Conservation (phyloP, 2,113 vertebrate species). For the Amphiprion ocellaris region DNA sequence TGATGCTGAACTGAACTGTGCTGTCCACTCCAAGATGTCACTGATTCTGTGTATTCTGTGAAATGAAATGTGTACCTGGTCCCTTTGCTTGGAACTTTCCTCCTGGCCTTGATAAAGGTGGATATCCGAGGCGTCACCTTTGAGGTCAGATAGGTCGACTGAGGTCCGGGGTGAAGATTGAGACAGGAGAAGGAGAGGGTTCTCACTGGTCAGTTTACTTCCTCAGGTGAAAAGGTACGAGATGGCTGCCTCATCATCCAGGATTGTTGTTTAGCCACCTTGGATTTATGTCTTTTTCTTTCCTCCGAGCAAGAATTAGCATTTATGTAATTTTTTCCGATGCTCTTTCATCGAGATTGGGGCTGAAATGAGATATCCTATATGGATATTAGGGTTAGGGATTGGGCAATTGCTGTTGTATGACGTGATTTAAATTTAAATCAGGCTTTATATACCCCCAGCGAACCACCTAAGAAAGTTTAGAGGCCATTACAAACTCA, state of each 20-base stretch:
- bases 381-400: neutral
- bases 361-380: neutral
- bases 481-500: too few relatives aligned
- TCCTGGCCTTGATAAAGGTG: conserved; percentile 8
- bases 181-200: neutral
- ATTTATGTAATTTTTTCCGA: too few relatives aligned
- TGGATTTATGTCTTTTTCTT: neutral
- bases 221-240: conserved; percentile 27
- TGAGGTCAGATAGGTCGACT: conserved; percentile 4
- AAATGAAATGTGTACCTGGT: neutral
- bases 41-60: neutral
- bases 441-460: neutral
- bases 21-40: conserved; percentile 38
- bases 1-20: conserved; percentile 32
- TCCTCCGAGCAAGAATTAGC: neutral
- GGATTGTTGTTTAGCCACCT: neutral
- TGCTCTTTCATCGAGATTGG: too few relatives aligned
- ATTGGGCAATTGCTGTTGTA: neutral
- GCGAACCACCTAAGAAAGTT: neutral
- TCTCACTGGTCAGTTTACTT: conserved; percentile 1
- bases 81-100: conserved; percentile 13
- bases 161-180: conserved; percentile 2
- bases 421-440: neutral
- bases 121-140: neutral
- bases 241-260: conserved; percentile 51